These are phyloP conservation scores for Helleia helle DNA, from an alignment of 2,888 invertebrate species.

Conservation along the genomic window DNA sequence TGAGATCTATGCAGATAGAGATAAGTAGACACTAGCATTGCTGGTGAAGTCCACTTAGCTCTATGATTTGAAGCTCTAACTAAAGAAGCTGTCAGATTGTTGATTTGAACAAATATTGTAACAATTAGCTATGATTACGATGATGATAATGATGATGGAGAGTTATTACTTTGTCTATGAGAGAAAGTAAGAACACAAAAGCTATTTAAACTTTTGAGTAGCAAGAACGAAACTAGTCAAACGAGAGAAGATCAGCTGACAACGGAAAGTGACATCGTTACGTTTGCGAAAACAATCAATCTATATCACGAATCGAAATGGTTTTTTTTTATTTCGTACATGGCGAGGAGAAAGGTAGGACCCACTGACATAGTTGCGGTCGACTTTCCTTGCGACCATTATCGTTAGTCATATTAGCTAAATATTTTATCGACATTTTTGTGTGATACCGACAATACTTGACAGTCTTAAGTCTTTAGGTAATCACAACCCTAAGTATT, in stretches of 20 bases:
- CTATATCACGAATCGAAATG: slow-evolving; percentile 39
- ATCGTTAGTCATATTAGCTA: slow-evolving; percentile 31
- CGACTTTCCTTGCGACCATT: slow-evolving; percentile 55
- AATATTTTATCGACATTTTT: slow-evolving; percentile 8
- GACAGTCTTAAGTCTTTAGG: neutral
- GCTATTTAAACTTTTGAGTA: neutral
- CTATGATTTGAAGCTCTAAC: no score
- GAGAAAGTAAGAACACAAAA: neutral
- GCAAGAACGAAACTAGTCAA: neutral
- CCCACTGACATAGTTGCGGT: slow-evolving; percentile 45
- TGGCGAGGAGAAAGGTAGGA: slow-evolving; percentile 55
- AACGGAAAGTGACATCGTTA: neutral
- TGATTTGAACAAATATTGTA: no score
- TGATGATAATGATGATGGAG: no score
- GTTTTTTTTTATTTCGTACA: slow-evolving; percentile 29
- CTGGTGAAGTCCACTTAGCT: no score
- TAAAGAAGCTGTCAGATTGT: no score
- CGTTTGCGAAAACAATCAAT: slow-evolving; percentile 29
- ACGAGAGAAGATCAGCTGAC: slow-evolving; percentile 1
- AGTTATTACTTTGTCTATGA: neutral
- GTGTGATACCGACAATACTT: neutral
- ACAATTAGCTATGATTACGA: no score
- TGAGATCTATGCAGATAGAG: no score
- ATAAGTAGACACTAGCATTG: no score
- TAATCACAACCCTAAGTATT: no score